phyloP scores from a whole-genome alignment of 2,797 vertebrate genomes.

The Squalus acanthias region DNA sequence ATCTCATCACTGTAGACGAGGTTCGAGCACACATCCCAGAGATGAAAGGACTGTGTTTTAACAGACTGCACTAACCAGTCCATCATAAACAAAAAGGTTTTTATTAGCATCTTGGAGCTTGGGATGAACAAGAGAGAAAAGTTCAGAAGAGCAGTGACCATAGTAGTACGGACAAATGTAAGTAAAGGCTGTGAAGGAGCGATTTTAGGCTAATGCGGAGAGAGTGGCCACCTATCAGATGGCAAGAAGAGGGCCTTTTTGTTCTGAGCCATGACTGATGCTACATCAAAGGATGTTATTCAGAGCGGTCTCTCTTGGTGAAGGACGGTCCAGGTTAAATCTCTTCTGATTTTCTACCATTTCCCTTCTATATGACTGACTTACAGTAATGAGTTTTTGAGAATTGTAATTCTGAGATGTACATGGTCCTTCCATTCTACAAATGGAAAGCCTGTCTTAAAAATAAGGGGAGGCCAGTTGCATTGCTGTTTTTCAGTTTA shows the following conservation, averaged over 20 bases:
- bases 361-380: not conserved
- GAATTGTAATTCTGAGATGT: not conserved
- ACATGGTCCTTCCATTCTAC: not conserved
- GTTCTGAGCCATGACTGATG: not conserved
- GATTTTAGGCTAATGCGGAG: not conserved
- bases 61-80: not conserved
- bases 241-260: not conserved
- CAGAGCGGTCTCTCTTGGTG: not conserved
- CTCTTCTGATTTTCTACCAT: not conserved
- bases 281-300: not conserved
- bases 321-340: not conserved
- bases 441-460: not conserved
- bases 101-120: slow-evolving; percentile 17
- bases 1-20: not conserved
- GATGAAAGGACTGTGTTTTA: slow-evolving; percentile 1
- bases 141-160: not conserved
- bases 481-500: not conserved
- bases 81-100: not conserved
- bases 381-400: not conserved
- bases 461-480: not conserved
- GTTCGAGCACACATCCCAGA: not conserved
- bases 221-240: not conserved
- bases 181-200: not conserved
- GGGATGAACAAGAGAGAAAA: not conserved
- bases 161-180: not conserved